Evolutionary conservation across 1,140 invertebrate species (phyloP).

Genomic region (Caenorhabditis latens): DNA sequence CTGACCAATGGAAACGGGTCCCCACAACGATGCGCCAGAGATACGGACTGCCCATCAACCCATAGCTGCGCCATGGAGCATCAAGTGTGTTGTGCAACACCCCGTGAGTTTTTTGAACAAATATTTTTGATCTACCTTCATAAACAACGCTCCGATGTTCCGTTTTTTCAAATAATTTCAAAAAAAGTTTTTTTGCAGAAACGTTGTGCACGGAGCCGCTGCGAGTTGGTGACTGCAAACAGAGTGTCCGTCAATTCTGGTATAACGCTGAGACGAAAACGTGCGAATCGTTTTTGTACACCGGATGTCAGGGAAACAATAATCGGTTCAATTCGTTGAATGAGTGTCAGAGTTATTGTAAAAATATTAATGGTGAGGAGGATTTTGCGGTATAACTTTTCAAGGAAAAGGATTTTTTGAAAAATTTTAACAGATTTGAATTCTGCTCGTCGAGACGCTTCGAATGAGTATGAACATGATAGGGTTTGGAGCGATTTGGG

Average conservation of each 20-base stretch:
- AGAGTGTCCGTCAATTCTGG: slow-evolving; percentile 74
- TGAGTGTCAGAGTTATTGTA: slow-evolving; percentile 74
- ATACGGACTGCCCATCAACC: slow-evolving; percentile 72
- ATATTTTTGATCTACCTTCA: not conserved
- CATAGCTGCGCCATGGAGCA: slow-evolving; percentile 75
- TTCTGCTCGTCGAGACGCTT: no score
- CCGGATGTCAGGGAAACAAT: slow-evolving; percentile 76
- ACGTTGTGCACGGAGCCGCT: slow-evolving; percentile 76
- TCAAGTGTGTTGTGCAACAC: slow-evolving; percentile 76
- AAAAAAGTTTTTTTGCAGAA: slow-evolving; percentile 65
- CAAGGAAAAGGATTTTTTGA: not conserved
- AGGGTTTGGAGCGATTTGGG: no score
- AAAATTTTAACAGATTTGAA: no score
- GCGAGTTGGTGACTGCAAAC: slow-evolving; percentile 74
- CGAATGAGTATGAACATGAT: no score
- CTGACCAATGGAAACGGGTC: slow-evolving; percentile 75
- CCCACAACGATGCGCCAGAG: slow-evolving; percentile 73
- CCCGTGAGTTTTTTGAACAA: slow-evolving; percentile 66
- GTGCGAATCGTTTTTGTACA: slow-evolving; percentile 76
- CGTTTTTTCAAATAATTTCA: not conserved
- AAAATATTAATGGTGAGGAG: slow-evolving; percentile 73
- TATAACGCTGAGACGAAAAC: slow-evolving; percentile 74
- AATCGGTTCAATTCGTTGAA: slow-evolving; percentile 75
- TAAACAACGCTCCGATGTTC: slow-evolving; percentile 37
- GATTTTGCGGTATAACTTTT: not conserved